These are phyloP conservation scores for Brachymystax lenok DNA, from an alignment of 2,797 vertebrate genomes.

Conservation along the genomic window DNA sequence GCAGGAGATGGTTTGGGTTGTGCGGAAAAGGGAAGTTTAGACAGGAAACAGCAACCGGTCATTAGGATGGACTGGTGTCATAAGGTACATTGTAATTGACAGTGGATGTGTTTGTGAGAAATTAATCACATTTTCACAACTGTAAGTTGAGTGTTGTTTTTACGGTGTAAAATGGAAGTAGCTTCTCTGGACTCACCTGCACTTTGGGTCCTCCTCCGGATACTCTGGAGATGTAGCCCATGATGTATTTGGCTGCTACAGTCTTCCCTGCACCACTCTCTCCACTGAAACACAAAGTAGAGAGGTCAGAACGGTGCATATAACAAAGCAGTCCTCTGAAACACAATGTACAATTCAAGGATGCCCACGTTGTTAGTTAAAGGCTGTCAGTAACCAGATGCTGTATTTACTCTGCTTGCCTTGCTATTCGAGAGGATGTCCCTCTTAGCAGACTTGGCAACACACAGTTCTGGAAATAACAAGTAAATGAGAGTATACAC, in stretches of 20 bases:
- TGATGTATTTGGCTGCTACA: constrained; percentile 97
- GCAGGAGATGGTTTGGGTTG: constrained; percentile 22
- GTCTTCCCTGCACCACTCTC: constrained; percentile 98
- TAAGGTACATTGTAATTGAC: not conserved
- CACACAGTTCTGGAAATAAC: not conserved
- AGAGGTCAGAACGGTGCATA: not conserved
- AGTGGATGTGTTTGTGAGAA: not conserved
- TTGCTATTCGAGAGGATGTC: not conserved
- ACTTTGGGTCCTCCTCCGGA: constrained; percentile 94
- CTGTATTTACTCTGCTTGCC: not conserved
- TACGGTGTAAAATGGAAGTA: not conserved
- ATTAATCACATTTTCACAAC: not conserved
- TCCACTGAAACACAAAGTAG: constrained; percentile 74
- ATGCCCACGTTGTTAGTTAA: not conserved
- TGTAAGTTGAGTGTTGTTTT: not conserved
- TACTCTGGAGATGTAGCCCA: constrained; percentile 94
- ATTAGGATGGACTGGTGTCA: not conserved
- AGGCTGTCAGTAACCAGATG: constrained; percentile 1
- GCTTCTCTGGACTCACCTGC: constrained; percentile 78
- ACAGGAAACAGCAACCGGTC: constrained; percentile 23
- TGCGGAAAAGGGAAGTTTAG: constrained; percentile 9
- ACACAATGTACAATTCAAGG: constrained; percentile 10
- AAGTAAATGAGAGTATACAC: not conserved
- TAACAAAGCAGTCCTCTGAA: not conserved
- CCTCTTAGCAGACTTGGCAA: not conserved